Percentiles rank a stretch among this genome's conserved stretches.
These are phyloP conservation scores for Megalonaias nervosa DNA, from an alignment of 1,140 invertebrate genomes.

Conservation along the genomic window DNA sequence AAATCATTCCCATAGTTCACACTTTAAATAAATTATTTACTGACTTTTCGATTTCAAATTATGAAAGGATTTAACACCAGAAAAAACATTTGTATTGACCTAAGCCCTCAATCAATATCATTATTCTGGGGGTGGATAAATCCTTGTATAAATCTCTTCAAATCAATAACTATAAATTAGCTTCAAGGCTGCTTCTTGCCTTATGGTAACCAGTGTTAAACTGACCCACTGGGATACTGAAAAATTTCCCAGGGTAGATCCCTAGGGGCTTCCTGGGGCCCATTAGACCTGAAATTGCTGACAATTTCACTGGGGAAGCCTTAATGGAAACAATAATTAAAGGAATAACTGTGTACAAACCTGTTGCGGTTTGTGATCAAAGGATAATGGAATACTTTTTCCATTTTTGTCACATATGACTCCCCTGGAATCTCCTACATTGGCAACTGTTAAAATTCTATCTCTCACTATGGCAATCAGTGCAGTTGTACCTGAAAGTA, in stretches of 20 bases:
- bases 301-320: background rate
- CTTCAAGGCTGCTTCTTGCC: background rate
- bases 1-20: no score
- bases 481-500: constrained; percentile 86
- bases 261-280: background rate
- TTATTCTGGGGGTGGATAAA: no score
- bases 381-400: constrained; percentile 91
- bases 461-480: constrained; percentile 89
- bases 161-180: background rate
- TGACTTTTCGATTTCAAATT: no score
- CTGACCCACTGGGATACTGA: background rate
- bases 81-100: no score
- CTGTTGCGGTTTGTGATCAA: constrained; percentile 97
- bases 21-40: no score
- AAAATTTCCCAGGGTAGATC: no score
- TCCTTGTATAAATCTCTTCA: no score
- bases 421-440: constrained; percentile 96
- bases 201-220: background rate
- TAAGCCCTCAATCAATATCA: no score
- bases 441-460: constrained; percentile 87
- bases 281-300: background rate
- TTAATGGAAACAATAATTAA: background rate
- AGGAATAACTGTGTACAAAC: constrained; percentile 72
- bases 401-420: constrained; percentile 94
- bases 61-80: no score